Evolutionary conservation across 1,140 invertebrate species (phyloP), one percentile per base, ranked within the genome.

Genomic region (Dendrolimus punctatus): DNA sequence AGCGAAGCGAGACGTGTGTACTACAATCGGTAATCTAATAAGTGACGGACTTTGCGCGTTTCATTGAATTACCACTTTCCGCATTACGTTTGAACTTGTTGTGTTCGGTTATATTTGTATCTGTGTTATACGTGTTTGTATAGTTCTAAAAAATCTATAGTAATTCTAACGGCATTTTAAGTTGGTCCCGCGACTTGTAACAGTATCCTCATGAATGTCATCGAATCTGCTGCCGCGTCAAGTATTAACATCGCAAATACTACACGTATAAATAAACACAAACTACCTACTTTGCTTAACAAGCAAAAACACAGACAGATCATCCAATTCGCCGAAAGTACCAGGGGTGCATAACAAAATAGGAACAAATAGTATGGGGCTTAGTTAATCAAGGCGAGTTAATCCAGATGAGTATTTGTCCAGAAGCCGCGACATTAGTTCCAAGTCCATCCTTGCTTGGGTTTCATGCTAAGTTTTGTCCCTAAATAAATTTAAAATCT

Each of bases 331-430:
- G 45, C 41, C 36, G 41, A 51, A 51, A 51, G 50, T 71, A 73
- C 71, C 53, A 72, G 75, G 73, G 61, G 71, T 68, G 68, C 67
- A 78, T 80, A 80, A 71, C 63, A 66, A 71, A 76, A 63, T 64
- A 71, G 64, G 65, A 68, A 66, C 64, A 62, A 71, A 73, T 58
- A 62, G 58, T 60, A 23, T 9, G 23, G 39, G 55, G 67, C 67
- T 68, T 68, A 77, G 76, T 79, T 81, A 81, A 81, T 81, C 73
- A 81, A 76, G 71, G 70, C 69, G 67, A 57, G 50, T 68, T 79
- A 77, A 81, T 79, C 73, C 69, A 54, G 60, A 53, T 65, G 66
- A 71, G 66, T 77, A 81, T 79, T 81, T 74, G 74, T 81, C 71
- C 73, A 64, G 49, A 61, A 57, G 68, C 72, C 76, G 68, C 76